Conservation (phyloP, 1,140 invertebrate genomes). For the Trachymyrmex cornetzi region DNA sequence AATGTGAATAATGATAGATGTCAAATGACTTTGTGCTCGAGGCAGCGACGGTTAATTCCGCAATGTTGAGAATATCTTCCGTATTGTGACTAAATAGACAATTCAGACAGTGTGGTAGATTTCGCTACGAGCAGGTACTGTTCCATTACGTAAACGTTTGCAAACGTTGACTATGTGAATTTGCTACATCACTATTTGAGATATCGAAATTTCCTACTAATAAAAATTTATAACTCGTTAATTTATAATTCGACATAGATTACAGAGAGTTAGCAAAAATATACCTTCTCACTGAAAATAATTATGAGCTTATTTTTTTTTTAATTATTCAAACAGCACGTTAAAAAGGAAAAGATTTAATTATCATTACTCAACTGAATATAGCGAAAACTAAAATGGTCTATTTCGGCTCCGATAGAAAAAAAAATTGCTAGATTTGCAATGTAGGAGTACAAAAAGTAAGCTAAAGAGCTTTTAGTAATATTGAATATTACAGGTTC, state of each 20-base stretch:
- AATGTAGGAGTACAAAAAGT: conserved; percentile 1
- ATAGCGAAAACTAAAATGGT: not conserved
- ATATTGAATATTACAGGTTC: conserved; percentile 47
- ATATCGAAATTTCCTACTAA: not conserved
- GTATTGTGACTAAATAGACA: conserved; percentile 52
- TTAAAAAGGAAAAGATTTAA: not conserved
- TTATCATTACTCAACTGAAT: not conserved
- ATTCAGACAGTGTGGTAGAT: conserved; percentile 9
- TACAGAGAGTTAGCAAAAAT: not conserved
- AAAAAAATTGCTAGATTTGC: conserved; percentile 11
- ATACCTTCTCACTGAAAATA: not conserved
- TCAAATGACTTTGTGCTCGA: conserved; percentile 51
- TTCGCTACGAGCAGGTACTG: not conserved
- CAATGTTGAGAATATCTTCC: conserved; percentile 40
- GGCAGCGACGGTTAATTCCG: conserved; percentile 36
- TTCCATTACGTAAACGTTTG: conserved; percentile 9
- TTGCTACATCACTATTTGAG: not conserved
- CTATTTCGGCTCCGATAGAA: not conserved
- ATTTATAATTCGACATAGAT: not conserved
- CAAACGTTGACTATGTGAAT: not conserved
- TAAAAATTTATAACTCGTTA: conserved; percentile 10
- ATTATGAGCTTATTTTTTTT: not conserved
- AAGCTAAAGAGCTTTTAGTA: conserved; percentile 24
- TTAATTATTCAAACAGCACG: not conserved
- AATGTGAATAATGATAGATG: conserved; percentile 57